phyloP scores from a whole-genome alignment of 2,113 vertebrate genomes.

The Lepus timidus region DNA sequence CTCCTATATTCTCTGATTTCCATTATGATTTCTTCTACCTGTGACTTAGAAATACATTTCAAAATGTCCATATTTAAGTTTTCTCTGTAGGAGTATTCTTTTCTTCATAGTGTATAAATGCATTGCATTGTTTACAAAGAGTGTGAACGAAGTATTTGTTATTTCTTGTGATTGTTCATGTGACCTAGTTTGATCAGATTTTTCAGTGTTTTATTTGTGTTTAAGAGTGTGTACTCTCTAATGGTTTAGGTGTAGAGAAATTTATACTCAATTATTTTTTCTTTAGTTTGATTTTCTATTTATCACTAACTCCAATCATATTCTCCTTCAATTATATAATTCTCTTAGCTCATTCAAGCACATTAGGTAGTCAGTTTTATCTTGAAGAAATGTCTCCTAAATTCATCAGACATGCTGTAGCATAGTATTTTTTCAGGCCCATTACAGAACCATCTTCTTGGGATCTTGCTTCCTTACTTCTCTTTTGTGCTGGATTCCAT shows the following conservation, averaged over 20 bases:
- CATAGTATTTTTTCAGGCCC: neutral
- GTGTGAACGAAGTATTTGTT: neutral
- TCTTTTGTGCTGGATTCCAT: neutral
- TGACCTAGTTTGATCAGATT: neutral
- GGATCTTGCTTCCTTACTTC: neutral
- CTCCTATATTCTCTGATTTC: neutral
- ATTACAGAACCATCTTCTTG: neutral
- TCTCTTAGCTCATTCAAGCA: neutral
- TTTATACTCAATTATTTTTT: neutral
- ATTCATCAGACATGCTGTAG: neutral
- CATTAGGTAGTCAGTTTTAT: neutral
- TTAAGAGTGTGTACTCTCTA: neutral
- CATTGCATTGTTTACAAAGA: neutral
- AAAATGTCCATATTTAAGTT: neutral
- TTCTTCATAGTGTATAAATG: constrained; percentile 20
- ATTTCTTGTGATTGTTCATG: neutral
- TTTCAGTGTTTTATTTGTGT: constrained; percentile 20
- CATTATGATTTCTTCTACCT: neutral
- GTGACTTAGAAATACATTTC: neutral
- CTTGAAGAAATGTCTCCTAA: constrained; percentile 35
- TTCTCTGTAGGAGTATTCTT: neutral
- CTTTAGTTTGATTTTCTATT: neutral
- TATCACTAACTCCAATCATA: neutral
- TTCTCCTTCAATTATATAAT: neutral
- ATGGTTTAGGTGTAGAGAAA: neutral